Evolutionary conservation across 2,797 vertebrate genomes (phyloP).

Genomic region (Hapalemur alaotrensis): DNA sequence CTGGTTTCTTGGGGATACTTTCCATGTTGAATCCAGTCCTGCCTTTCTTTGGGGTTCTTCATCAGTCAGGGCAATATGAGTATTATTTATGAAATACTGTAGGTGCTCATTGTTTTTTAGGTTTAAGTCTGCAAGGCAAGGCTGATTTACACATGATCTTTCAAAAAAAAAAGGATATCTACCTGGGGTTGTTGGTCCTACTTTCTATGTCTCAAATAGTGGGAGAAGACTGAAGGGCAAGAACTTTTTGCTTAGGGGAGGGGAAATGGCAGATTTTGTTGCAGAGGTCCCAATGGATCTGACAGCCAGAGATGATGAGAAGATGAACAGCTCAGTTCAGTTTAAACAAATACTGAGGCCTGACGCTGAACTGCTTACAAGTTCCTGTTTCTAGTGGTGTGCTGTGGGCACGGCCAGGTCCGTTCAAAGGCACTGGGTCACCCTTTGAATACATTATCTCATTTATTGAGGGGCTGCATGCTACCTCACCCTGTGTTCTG

Average conservation of each 20-base stretch:
- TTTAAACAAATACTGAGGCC: neutral
- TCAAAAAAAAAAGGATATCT: neutral
- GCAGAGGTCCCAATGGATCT: neutral
- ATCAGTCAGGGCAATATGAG: neutral
- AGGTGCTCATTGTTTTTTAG: neutral
- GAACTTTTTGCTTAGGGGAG: neutral
- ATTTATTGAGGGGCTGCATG: neutral
- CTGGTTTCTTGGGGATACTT: neutral
- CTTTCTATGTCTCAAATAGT: neutral
- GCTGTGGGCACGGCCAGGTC: neutral
- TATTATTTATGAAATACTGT: neutral
- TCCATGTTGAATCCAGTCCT: neutral
- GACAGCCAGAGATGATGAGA: neutral
- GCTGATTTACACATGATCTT: constrained; percentile 6
- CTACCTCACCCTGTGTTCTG: neutral
- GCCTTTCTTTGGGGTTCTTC: neutral
- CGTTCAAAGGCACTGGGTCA: neutral
- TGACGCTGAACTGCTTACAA: neutral
- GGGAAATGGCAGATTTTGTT: neutral
- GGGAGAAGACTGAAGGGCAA: neutral
- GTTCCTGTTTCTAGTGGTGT: neutral
- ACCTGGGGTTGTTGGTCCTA: neutral
- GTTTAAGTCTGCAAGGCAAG: neutral
- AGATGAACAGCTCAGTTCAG: neutral
- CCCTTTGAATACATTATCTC: neutral